Base-by-base conservation (phyloP, 2,888 invertebrate genomes). In the Listrodromus nycthemerus region DNA sequence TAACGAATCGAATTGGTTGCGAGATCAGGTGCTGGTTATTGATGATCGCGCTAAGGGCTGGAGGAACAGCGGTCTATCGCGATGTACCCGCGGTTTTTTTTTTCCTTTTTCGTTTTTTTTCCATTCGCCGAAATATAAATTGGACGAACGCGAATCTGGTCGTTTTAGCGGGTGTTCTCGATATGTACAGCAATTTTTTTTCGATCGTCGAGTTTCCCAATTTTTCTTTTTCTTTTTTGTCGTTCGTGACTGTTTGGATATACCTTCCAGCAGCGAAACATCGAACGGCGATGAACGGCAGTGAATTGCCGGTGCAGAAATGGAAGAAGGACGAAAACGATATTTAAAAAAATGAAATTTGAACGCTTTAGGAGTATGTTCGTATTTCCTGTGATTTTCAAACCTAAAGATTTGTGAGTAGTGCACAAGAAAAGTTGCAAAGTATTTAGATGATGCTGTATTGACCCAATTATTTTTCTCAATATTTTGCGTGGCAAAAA, bases 121-220 rank as follows among this genome's bases (percentile, higher is more conserved):
- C 13, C 55, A 55, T 55, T 77, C 19, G 2, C 19, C 8, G 52
- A 67, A 67, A 74, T 69, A 77, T 80, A 82, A 81, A 80, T 71
- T 73, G 76, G 66, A 84, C 82, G 70, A 80, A 85, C 80, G 77
- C 33, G 80, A 41, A 73, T 76, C 65, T 79, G 63, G 76, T 76
- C 77, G 84, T 76, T 80, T 82, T 21, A 37, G 65, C 76, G 76
- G 77, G 63, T 58, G 63, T 69, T 55, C 13, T 13, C 55, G 21
- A 19, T 55, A 73, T 58, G 41, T 41, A 30, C n/a, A 7, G 45
- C 58, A n/a, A n/a, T 74, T 16, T 63, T 48, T 30, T 37, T 24
- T 33, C 19, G 30, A 33, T 48, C 7, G n/a, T 7, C 30, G 37
- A 27, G 65, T 37, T 55, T 52, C 21, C 21, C 41, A 61, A 67